These are phyloP conservation scores for Eolophus roseicapilla DNA, from an alignment of 2,113 vertebrate genomes.

Conservation along the genomic window DNA sequence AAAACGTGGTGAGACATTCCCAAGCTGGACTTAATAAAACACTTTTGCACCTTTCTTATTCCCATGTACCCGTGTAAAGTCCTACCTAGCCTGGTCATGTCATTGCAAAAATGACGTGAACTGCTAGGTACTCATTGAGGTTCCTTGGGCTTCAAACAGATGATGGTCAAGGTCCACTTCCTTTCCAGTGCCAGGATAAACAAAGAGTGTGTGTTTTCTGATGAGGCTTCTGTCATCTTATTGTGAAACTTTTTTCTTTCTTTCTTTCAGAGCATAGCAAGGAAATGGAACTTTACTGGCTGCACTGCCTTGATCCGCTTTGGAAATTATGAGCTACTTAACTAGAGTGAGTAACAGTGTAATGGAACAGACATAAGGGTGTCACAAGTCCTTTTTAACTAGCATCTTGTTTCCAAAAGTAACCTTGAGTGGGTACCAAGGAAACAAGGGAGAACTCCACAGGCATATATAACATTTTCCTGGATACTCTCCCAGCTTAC, in stretches of 20 bases:
- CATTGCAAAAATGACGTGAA: not conserved
- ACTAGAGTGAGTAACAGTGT: not conserved
- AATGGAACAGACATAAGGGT: not conserved
- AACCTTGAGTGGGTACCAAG: not conserved
- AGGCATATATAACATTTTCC: not conserved
- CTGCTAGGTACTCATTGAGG: not conserved
- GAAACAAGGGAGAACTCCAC: not conserved
- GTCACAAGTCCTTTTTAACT: not conserved
- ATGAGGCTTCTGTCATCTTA: not conserved
- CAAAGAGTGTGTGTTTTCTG: fast-evolving
- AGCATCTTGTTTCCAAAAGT: not conserved
- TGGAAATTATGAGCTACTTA: not conserved
- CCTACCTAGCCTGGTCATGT: fast-evolving
- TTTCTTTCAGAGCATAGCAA: not conserved
- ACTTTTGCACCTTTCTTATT: fast-evolving
- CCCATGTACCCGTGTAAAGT: not conserved
- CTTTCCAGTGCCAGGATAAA: too few relatives aligned
- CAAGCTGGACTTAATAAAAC: not conserved
- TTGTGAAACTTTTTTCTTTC: not conserved
- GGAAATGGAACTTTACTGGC: not conserved
- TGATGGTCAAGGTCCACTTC: too few relatives aligned
- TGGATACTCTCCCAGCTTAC: not conserved
- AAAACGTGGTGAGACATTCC: not conserved
- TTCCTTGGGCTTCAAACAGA: too few relatives aligned
- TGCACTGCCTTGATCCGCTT: not conserved